phyloP scores from a whole-genome alignment of 2,888 invertebrate species.

The Helobdella robusta region DNA sequence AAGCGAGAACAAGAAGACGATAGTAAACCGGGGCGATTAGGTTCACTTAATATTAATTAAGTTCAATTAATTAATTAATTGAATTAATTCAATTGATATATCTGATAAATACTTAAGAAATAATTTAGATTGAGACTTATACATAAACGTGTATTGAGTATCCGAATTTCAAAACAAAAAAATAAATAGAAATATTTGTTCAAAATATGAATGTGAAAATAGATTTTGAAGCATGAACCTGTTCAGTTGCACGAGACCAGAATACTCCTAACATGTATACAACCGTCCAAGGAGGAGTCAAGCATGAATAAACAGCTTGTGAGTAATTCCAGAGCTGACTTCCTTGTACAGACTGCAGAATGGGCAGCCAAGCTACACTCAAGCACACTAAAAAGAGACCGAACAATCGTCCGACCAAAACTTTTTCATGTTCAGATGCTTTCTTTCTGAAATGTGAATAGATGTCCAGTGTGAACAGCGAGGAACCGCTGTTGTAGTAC shows the following conservation, averaged over 20 bases:
- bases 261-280: conserved; percentile 38
- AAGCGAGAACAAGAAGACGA: too few species aligned
- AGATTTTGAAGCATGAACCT: too few species aligned
- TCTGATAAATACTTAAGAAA: too few species aligned
- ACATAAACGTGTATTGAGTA: too few species aligned
- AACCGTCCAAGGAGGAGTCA: conserved; percentile 39
- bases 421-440: conserved; percentile 33
- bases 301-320: conserved; percentile 37
- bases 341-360: conserved; percentile 39
- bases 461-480: conserved; percentile 53
- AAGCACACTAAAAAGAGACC: conserved; percentile 45
- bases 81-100: too few species aligned
- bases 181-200: too few species aligned
- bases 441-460: conserved; percentile 37
- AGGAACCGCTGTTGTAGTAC: conserved; percentile 52
- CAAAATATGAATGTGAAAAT: too few species aligned
- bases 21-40: too few species aligned
- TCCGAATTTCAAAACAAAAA: too few species aligned
- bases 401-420: conserved; percentile 41
- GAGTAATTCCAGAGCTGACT: conserved; percentile 39
- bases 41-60: too few species aligned
- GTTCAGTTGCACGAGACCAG: conserved; percentile 37
- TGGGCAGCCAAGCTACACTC: conserved; percentile 49
- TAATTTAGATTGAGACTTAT: too few species aligned
- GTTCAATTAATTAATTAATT: too few species aligned